These are phyloP conservation scores for Chaenogobius annularis DNA, from an alignment of 2,113 vertebrate species.

Conservation along the genomic window DNA sequence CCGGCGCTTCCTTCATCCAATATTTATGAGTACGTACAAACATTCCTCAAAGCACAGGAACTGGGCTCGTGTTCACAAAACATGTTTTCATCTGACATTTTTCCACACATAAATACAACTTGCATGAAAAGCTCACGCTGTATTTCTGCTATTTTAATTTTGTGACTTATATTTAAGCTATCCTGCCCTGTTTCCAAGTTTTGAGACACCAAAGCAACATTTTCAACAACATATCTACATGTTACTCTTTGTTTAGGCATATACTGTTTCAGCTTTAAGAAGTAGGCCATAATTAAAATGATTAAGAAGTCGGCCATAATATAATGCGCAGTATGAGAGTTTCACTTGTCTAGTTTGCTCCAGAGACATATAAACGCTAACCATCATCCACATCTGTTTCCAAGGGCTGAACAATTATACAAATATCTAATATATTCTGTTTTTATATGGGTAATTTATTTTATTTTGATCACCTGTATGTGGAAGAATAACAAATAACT, in stretches of 20 bases:
- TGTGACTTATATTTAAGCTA: neutral
- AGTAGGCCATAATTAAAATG: too few relatives aligned
- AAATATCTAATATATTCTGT: neutral
- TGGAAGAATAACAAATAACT: neutral
- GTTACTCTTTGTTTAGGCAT: neutral
- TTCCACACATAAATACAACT: constrained; percentile 21
- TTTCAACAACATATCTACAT: neutral
- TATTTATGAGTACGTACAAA: constrained; percentile 55
- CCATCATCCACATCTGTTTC: neutral
- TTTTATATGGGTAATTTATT: neutral
- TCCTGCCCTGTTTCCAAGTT: neutral
- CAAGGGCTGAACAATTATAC: neutral
- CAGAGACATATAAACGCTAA: too few relatives aligned
- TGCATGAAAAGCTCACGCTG: constrained; percentile 25
- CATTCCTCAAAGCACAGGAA: constrained; percentile 41
- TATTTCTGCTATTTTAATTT: constrained; percentile 11
- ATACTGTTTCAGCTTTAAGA: neutral
- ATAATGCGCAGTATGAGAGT: too few relatives aligned
- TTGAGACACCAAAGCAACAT: neutral
- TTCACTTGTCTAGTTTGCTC: too few relatives aligned
- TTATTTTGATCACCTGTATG: neutral
- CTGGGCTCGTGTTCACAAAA: constrained; percentile 31
- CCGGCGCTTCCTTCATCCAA: constrained; percentile 48
- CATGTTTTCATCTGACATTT: constrained; percentile 38
- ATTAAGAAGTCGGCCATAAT: too few relatives aligned